Evolutionary conservation across 1,140 invertebrate species (phyloP).

Genomic region (Drosophila busckii): DNA sequence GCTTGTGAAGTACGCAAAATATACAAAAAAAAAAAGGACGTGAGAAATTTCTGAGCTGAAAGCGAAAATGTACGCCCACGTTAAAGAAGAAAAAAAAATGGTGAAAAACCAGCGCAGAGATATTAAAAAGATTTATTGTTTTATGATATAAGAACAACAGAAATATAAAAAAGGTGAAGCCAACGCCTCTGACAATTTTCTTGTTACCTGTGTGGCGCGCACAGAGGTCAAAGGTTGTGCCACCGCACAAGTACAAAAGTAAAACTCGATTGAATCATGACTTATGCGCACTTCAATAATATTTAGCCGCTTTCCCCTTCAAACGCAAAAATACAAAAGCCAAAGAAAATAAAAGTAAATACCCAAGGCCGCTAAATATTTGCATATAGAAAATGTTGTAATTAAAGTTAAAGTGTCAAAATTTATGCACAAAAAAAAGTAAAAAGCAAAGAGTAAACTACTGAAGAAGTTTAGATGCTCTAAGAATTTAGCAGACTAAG

Average conservation of each 20-base stretch:
- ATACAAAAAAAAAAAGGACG: slow-evolving; percentile 41
- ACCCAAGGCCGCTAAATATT: too few relatives aligned
- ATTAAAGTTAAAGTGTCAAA: slow-evolving; percentile 72
- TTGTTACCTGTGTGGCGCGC: slow-evolving; percentile 45
- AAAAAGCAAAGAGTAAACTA: not conserved
- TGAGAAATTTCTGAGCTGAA: slow-evolving; percentile 56
- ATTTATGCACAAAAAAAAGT: too few relatives aligned
- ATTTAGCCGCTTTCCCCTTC: slow-evolving; percentile 19
- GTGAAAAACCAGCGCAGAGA: slow-evolving; percentile 34
- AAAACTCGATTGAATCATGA: slow-evolving; percentile 12
- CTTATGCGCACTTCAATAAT: slow-evolving; percentile 6
- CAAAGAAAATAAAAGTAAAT: not conserved
- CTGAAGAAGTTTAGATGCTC: too few relatives aligned
- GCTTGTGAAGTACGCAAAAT: slow-evolving; percentile 9
- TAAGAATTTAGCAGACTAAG: too few relatives aligned
- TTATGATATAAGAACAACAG: slow-evolving; percentile 55
- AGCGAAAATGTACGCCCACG: slow-evolving; percentile 65
- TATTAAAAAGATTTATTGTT: slow-evolving; percentile 76
- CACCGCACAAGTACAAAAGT: too few relatives aligned
- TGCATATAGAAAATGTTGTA: slow-evolving; percentile 52
- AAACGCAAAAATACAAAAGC: not conserved
- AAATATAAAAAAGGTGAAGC: slow-evolving; percentile 22
- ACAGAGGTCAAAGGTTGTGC: slow-evolving; percentile 56
- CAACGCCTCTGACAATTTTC: not conserved
- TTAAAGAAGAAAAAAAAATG: slow-evolving; percentile 27